phyloP scores from a whole-genome alignment of 2,888 invertebrate species.

The Drosophila kuntzei region DNA sequence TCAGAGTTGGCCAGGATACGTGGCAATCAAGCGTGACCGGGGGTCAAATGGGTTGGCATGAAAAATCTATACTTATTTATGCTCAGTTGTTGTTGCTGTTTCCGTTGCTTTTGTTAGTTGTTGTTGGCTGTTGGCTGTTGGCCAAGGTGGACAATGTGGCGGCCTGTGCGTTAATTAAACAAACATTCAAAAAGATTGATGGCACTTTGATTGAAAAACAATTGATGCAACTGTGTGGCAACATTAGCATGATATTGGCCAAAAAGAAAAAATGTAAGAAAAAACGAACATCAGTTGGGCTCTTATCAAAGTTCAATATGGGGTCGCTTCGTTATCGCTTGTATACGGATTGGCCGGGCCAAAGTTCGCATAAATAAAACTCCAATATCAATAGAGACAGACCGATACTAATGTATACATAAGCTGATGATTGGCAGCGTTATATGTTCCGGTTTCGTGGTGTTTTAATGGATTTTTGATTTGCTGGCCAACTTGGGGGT shows the following conservation, averaged over 20 bases:
- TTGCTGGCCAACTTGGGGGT: slow-evolving; percentile 53
- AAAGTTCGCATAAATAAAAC: slow-evolving; percentile 74
- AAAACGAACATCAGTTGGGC: slow-evolving; percentile 40
- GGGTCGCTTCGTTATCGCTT: slow-evolving; percentile 16
- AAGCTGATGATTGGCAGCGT: slow-evolving; percentile 72
- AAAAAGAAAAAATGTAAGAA: slow-evolving; percentile 28
- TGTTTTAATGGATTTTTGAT: slow-evolving; percentile 84
- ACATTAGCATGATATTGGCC: slow-evolving; percentile 80
- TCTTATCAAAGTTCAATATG: slow-evolving; percentile 75
- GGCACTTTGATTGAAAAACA: slow-evolving; percentile 84
- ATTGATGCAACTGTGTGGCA: slow-evolving; percentile 82
- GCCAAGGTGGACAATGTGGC: slow-evolving; percentile 60
- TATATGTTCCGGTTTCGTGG: slow-evolving; percentile 57
- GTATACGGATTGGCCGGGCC: slow-evolving; percentile 24
- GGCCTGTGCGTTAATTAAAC: slow-evolving; percentile 75
- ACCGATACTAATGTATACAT: slow-evolving; percentile 49
- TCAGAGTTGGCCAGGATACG: slow-evolving; percentile 30
- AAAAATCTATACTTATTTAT: slow-evolving; percentile 50
- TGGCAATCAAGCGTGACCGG: slow-evolving; percentile 70
- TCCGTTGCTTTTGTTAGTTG: not conserved
- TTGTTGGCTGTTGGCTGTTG: slow-evolving; percentile 8
- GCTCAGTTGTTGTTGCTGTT: slow-evolving; percentile 25
- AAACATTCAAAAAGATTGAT: slow-evolving; percentile 83
- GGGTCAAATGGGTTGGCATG: slow-evolving; percentile 72
- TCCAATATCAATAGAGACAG: slow-evolving; percentile 64